Conservation (phyloP, 2,888 invertebrate genomes). For the Sepiola atlantica region DNA sequence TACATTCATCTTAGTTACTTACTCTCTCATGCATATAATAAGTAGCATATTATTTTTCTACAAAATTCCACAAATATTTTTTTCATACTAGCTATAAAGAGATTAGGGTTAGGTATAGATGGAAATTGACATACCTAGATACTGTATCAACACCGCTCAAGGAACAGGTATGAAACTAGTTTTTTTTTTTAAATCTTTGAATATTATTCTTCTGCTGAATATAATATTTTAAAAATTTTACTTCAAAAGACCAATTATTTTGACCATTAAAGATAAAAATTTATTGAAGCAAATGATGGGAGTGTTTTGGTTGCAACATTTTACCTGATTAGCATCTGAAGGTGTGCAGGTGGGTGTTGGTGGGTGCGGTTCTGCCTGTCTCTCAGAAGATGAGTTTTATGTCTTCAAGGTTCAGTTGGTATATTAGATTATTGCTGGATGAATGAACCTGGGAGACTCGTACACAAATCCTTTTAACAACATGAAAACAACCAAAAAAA, state of each 20-base stretch:
- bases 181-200: too few relatives aligned
- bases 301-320: not conserved
- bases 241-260: not conserved
- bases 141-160: too few relatives aligned
- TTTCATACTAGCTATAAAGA: too few relatives aligned
- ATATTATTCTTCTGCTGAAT: too few relatives aligned
- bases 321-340: not conserved
- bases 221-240: too few relatives aligned
- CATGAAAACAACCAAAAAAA: not conserved
- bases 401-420: not conserved
- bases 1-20: too few relatives aligned
- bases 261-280: not conserved
- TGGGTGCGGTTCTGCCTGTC: not conserved
- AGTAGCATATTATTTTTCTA: too few relatives aligned
- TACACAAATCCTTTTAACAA: not conserved
- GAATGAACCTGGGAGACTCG: not conserved
- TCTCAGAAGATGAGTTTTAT: not conserved
- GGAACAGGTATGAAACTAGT: too few relatives aligned
- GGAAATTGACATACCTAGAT: too few relatives aligned
- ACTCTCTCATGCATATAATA: too few relatives aligned
- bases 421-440: not conserved
- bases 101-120: too few relatives aligned
- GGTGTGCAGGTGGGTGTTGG: not conserved
- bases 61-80: too few relatives aligned
- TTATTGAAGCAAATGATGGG: not conserved